Base-by-base conservation (phyloP, 1,140 invertebrate species). In the Vanessa atalanta region DNA sequence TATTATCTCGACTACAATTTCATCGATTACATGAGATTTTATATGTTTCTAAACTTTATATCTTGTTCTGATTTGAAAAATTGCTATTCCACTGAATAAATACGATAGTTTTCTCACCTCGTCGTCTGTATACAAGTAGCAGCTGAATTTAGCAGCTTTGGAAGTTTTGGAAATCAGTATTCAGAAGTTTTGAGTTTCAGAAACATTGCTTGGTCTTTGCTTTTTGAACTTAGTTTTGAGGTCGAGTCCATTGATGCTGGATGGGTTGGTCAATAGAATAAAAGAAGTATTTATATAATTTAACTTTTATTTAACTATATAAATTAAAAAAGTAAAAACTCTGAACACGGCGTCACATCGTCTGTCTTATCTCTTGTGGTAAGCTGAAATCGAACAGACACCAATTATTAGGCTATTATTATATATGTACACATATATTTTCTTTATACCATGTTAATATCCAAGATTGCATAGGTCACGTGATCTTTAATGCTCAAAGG, bases 341-440 rank as follows among this genome's bases (percentile, higher is more conserved):
- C 20, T 47, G 51, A 55, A 53, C 65, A 72, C 16, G 15, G 13
- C 1, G 37, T 71, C 71, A 78, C 48, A 73, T 77, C 66, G 74
- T 13, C 47, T 81, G 79, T 47, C 84, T 74, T 31, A 86, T 63
- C 68, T 88, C 86, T 63, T 83, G 82, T 0, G 86, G 86, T 78
- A 88, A 86, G 64, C 86, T 87, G 83, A 68, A 87, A 87, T 43
- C 1, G 9, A 43, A 43, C 6, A 9, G 7, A 43, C 3, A 43
- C 37, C 3, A 8, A 43, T 8, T 0, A 43, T 43, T 43, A 43
- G 37, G 3, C 9, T 9, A 43, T 9, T 9, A 43, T 43, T 5
- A 4, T 31, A 31, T 31, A 31, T 31, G 26, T 20, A 20, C 1
- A 20, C 20, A 20, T 20, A 20, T 20, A 20, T 20, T 20, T 20